Base-by-base conservation (phyloP, 2,888 invertebrate species). In the Lypha dubia region DNA sequence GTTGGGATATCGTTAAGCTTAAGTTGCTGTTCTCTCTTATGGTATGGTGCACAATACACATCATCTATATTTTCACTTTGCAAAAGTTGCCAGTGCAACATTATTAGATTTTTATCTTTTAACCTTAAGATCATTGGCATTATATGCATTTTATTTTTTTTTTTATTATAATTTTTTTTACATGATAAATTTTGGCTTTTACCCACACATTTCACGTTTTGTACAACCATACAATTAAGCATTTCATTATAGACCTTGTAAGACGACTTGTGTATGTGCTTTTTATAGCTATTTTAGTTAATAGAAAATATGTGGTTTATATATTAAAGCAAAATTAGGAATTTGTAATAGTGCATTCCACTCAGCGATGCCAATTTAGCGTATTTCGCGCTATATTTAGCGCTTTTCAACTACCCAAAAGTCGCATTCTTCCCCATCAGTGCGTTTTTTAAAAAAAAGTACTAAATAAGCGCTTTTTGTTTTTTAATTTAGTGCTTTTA, bases 31-130 rank as follows among this genome's bases (percentile, higher is more conserved):
- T 60, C 11, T 9, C 7, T 7, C 32, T 38, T 49, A 7, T 62
- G 5, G 49, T 38, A 11, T 38, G 24, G 6, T 62, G n/a, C 41
- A 74, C 22, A 58, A 60, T 62, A 56, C 20, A 46, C 38, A 32
- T 60, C 24, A 68, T 60, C 51, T 20, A 79, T 41, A 53, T 71
- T 80, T 80, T 84, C 67, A 71, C 53, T 53, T 71, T 71, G 41
- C 70, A 76, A 77, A 79, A 53, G 62, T 63, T 70, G 63, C 79
- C 70, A 74, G 49, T 70, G 38, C 70, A 82, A 60, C 76, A 76
- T 73, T 75, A 70, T 80, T 76, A 84, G 84, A 84, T 84, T 71
- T 84, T 84, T 84, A 79, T 84, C 84, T 84, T 80, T 84, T 84
- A 79, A 84, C 79, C 84, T 71, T 58, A 84, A 84, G 84, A 84